Evolutionary conservation across 2,113 vertebrate species (phyloP).

Genomic region (Pelobates fuscus): DNA sequence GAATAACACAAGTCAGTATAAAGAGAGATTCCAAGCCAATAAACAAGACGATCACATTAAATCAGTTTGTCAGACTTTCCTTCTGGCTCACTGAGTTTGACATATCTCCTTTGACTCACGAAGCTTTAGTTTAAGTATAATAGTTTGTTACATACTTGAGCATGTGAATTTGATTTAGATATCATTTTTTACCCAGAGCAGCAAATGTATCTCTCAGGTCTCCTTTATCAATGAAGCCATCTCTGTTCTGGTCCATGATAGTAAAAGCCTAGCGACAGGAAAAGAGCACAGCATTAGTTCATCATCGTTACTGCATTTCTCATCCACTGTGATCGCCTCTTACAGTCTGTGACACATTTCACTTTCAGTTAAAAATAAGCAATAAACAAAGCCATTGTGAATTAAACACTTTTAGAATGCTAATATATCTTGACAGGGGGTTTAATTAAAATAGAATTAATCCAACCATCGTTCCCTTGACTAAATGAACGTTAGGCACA

Average conservation of each 20-base stretch:
- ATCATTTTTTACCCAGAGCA: conserved; percentile 70
- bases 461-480: conserved; percentile 58
- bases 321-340: background rate
- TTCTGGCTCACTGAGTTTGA: conserved; percentile 47
- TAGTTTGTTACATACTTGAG: conserved; percentile 34
- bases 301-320: background rate
- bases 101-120: conserved; percentile 25
- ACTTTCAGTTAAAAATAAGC: conserved; percentile 55
- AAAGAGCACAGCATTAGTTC: conserved; percentile 36
- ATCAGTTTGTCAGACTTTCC: conserved; percentile 50
- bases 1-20: conserved; percentile 12
- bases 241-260: conserved; percentile 93
- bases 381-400: conserved; percentile 46
- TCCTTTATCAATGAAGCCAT: conserved; percentile 86
- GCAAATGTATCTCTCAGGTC: conserved; percentile 83
- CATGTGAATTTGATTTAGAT: conserved; percentile 42
- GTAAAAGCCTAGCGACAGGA: conserved; percentile 80
- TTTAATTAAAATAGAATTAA: conserved; percentile 60
- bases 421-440: conserved; percentile 58
- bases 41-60: conserved; percentile 45
- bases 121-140: conserved; percentile 34
- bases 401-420: conserved; percentile 55
- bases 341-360: conserved; percentile 41
- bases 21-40: conserved; percentile 19
- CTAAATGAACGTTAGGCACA: conserved; percentile 57